Base-by-base conservation (phyloP, 2,113 vertebrate species). In the Rhombomys opimus region DNA sequence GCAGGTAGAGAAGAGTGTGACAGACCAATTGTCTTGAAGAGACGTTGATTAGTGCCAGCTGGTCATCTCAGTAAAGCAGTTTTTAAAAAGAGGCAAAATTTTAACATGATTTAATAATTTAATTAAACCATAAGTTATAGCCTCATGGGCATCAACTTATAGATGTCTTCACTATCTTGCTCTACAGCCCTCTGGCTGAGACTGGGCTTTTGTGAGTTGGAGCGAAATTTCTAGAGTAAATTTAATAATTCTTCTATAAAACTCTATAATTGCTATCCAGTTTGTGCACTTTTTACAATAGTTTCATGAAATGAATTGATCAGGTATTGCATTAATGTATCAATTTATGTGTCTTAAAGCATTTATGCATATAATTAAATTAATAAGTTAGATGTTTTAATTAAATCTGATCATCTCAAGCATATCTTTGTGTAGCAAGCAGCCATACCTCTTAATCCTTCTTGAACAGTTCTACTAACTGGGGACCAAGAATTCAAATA, bases 21-120 rank as follows among this genome's bases (percentile, higher is more conserved):
- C 93, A 93, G 77, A 91, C 25, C 41, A 23, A 59, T 94, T 95
- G 41, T 80, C 92, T 94, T 94, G 88, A 90, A 90, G 84, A 87
- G 80, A 91, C 27, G 94, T 94, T 70, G 50, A 82, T 89, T 57
- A 91, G 82, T 75, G 75, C 57, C 63, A 86, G 35, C 59, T 59
- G 87, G 90, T 96, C 35, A 77, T 35, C 61, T 50, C 78, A 57
- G 32, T 5, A 95, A 85, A 65, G 59, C 63, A 87, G 61, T 52
- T 85, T 57, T 65, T 85, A 18, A 85, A 63, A 84, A 84, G 57
- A 23, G 63, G 68, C n/a, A 52, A 68, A 91, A 91, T 50, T 46
- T 70, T 50, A 89, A 87, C n/a, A 61, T 18, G 52, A 70, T 87
- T 91, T 96, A 80, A 23, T 78, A 59, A 91, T 89, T 70, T 87